These are phyloP conservation scores for Lampris incognitus DNA, from an alignment of 2,113 vertebrate genomes.

Conservation along the genomic window DNA sequence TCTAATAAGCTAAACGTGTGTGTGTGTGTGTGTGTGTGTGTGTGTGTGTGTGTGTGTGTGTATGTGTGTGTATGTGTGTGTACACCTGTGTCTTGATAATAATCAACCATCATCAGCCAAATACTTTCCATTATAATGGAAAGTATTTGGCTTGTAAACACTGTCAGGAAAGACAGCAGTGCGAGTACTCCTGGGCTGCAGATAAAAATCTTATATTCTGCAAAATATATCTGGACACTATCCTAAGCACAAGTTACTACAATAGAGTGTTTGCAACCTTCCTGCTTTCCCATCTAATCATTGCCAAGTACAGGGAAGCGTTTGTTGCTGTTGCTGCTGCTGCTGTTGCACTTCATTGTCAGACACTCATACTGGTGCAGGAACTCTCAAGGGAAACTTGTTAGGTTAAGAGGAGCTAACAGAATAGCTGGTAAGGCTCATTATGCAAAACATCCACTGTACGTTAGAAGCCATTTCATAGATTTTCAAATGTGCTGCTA, in stretches of 20 bases:
- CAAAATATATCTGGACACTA: constrained; percentile 7
- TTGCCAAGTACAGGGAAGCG: no score
- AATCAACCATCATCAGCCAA: no score
- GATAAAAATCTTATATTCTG: constrained; percentile 36
- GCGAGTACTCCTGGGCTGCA: constrained; percentile 7
- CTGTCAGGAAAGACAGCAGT: constrained; percentile 21
- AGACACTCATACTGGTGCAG: background rate
- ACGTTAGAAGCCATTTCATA: constrained; percentile 21
- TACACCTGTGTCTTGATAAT: no score
- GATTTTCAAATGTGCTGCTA: constrained; percentile 33
- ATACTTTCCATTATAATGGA: constrained; percentile 25
- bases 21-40: constrained; percentile 4
- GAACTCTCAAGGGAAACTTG: background rate
- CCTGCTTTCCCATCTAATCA: no score
- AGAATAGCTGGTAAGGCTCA: background rate
- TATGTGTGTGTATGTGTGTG: background rate
- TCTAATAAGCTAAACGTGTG: background rate
- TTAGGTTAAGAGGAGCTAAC: background rate
- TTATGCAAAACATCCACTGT: constrained; percentile 44
- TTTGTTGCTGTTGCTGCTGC: no score
- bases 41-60: constrained; percentile 4
- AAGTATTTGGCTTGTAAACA: constrained; percentile 50
- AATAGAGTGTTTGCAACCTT: no score
- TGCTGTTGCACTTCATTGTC: no score
- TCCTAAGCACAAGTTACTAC: constrained; percentile 10